Evolutionary conservation across 2,797 vertebrate species (phyloP), one percentile per base, ranked within the genome.

Genomic region (Clarias fuscus): DNA sequence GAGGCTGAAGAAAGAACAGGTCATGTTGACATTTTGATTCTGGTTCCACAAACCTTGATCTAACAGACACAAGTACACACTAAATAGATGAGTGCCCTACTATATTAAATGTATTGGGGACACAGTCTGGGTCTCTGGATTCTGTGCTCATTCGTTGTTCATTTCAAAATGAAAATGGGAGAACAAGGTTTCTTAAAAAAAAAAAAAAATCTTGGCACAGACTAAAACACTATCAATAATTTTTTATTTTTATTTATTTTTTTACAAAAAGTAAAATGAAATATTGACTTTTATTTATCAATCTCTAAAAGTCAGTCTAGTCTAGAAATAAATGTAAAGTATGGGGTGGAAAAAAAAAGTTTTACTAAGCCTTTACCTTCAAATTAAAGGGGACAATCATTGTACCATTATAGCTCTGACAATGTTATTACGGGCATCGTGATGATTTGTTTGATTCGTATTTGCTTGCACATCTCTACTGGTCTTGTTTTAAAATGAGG

Each of bases 401-500:
- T 30, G 53, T 30, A 61, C 56, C 30, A 78, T 13, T 37, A 18
- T 24, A 37, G 2, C 10, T 37, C 58, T 61, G 30, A 40, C 58
- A 37, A 4, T 61, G 76, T 61, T 61, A 22, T 22, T 37, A 61
- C 0, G 7, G 8, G 17, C 14, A 61, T 61, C 5, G 6, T 22
- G 30, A 78, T 61, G 56, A 37, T 78, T 78, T 78, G 27, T 56
- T 53, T 73, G 70, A 11, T 48, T 53, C 14, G 53, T 43, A 14
- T 65, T 67, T 48, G 62, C 4, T 18, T 73, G 64, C 27, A 64
- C 58, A 37, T 53, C 17, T 75, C 83, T 80, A 92, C 93, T 62
- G 76, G 11, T 79, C 30, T 24, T 11, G 1, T 37, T 78, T 78
- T 78, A 24, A 78, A 94, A 90, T 76, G 92, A 94, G 93, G 91